Percentiles rank a stretch among this genome's conserved stretches.
phyloP scores from a whole-genome alignment of 2,113 vertebrate genomes.

The Oriolus oriolus region DNA sequence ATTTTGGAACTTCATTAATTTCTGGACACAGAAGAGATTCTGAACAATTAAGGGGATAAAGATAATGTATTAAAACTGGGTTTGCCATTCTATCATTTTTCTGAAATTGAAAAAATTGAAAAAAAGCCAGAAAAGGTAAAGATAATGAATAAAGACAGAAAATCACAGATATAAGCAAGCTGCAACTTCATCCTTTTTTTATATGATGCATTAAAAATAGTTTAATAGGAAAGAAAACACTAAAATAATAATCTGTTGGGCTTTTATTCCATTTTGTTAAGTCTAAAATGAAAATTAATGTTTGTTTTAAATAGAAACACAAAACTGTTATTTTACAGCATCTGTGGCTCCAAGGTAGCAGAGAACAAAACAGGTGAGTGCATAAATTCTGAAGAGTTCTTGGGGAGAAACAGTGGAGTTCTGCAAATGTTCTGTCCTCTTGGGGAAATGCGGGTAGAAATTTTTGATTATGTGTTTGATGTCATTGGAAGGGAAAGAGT shows the following conservation, averaged over 20 bases:
- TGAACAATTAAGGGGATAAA: background rate
- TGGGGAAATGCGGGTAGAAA: fast-evolving
- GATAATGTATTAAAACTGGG: background rate
- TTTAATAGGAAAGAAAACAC: background rate
- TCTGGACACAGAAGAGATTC: background rate
- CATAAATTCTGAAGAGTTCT: background rate
- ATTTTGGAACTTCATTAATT: background rate
- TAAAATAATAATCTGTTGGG: background rate
- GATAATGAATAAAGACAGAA: background rate
- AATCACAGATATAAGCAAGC: fast-evolving
- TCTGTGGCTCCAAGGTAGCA: background rate
- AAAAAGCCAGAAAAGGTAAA: background rate
- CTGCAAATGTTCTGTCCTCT: background rate
- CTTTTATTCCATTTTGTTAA: background rate
- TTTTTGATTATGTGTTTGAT: background rate
- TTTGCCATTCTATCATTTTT: background rate
- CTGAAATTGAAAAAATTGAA: background rate
- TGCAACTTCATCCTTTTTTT: background rate
- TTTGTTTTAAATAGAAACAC: background rate
- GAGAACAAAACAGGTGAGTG: background rate
- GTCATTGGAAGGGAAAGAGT: background rate
- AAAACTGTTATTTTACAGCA: background rate
- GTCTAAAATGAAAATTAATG: background rate
- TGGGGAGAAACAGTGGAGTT: fast-evolving
- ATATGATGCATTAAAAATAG: fast-evolving